phyloP scores from a whole-genome alignment of 2,797 vertebrate species.

The Hylomyscus alleni region DNA sequence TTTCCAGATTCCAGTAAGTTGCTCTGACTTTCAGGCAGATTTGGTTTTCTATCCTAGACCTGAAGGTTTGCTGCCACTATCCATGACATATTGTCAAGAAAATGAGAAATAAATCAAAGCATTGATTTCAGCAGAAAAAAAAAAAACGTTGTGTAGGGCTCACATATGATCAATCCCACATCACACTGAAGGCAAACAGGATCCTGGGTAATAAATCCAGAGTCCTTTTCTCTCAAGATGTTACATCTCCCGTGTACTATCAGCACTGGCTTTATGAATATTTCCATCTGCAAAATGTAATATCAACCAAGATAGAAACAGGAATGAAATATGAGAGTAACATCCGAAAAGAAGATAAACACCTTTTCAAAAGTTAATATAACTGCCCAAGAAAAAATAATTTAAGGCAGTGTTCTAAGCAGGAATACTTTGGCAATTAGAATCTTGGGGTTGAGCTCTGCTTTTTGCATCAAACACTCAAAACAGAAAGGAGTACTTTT shows the following conservation, averaged over 20 bases:
- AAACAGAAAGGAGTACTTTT: background rate
- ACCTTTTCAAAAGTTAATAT: constrained; percentile 17
- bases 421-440: background rate
- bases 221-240: background rate
- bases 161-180: background rate
- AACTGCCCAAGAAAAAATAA: background rate
- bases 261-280: background rate
- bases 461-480: background rate
- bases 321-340: constrained; percentile 8
- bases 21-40: background rate
- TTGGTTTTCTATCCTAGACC: constrained; percentile 10
- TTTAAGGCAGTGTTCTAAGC: background rate
- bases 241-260: background rate
- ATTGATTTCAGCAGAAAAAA: constrained; percentile 46
- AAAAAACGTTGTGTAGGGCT: background rate
- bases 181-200: background rate
- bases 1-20: background rate
- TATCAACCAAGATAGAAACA: constrained; percentile 8
- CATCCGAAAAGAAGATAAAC: constrained; percentile 46
- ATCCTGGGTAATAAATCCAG: background rate
- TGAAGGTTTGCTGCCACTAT: constrained; percentile 7
- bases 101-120: constrained; percentile 39
- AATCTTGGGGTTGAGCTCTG: background rate
- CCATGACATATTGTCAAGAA: constrained; percentile 23
- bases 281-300: constrained; percentile 16